These are phyloP conservation scores for Pseudocheirus occidentalis DNA, from an alignment of 2,797 vertebrate species.

Conservation along the genomic window DNA sequence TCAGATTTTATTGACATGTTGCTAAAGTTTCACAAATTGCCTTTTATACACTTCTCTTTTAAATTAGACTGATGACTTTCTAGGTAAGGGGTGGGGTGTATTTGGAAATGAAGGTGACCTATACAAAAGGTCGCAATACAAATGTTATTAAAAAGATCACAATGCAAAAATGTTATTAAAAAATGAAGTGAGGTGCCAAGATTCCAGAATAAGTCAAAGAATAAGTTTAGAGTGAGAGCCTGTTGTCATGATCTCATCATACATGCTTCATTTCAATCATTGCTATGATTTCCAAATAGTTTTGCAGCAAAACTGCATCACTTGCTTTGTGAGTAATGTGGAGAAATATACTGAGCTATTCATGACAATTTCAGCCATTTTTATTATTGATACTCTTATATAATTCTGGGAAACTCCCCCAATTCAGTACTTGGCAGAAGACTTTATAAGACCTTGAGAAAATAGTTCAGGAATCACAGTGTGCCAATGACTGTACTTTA, in stretches of 20 bases:
- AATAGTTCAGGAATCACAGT: conserved; percentile 67
- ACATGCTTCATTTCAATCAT: not conserved
- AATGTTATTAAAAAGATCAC: not conserved
- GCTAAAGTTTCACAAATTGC: not conserved
- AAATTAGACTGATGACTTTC: not conserved
- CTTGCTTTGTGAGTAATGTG: conserved; percentile 43
- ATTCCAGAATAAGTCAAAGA: not conserved
- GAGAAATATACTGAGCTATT: conserved; percentile 41
- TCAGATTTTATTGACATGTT: not conserved
- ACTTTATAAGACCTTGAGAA: conserved; percentile 65
- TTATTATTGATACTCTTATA: conserved; percentile 44
- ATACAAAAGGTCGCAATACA: not conserved
- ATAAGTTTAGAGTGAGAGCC: not conserved
- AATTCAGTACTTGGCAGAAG: conserved; percentile 66
- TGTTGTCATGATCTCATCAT: not conserved
- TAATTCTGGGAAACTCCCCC: conserved; percentile 72
- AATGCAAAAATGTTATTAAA: not conserved
- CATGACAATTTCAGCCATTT: conserved; percentile 17
- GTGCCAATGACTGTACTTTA: conserved; percentile 56
- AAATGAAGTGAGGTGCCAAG: not conserved
- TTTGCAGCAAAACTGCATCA: not conserved
- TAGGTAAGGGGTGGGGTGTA: not conserved
- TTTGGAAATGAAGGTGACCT: not conserved
- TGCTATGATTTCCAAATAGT: not conserved
- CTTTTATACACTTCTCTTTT: not conserved